These are phyloP conservation scores for Leucania comma DNA, from an alignment of 2,888 invertebrate species.

Conservation along the genomic window DNA sequence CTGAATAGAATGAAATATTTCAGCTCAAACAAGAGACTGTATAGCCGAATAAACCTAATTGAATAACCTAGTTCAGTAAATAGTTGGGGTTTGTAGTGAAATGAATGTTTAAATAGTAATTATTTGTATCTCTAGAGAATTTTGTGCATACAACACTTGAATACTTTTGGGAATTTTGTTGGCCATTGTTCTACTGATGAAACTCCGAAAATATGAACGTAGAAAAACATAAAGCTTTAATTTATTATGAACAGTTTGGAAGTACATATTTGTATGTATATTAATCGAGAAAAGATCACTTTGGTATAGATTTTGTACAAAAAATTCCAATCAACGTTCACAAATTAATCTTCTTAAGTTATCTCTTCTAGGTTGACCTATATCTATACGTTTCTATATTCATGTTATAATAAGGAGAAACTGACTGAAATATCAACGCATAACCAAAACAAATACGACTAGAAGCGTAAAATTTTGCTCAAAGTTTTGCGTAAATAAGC, in stretches of 20 bases:
- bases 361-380: too few species aligned
- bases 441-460: too few species aligned
- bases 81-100: constrained; percentile 7
- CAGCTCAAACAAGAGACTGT: constrained; percentile 22
- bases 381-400: too few species aligned
- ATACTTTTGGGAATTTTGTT: background rate
- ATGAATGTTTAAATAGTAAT: constrained; percentile 5
- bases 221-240: background rate
- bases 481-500: too few species aligned
- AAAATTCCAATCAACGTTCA: background rate
- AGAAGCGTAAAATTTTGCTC: too few species aligned
- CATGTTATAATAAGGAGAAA: too few species aligned
- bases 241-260: background rate
- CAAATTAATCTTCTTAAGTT: too few species aligned
- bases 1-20: constrained; percentile 24
- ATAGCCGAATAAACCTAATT: constrained; percentile 7
- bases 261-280: background rate
- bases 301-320: background rate
- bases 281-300: background rate
- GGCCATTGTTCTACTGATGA: too few species aligned
- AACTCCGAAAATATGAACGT: background rate
- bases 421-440: too few species aligned
- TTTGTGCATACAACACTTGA: constrained; percentile 3
- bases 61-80: background rate
- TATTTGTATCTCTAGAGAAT: background rate